phyloP scores from a whole-genome alignment of 2,113 vertebrate genomes.

The Sapajus apella region DNA sequence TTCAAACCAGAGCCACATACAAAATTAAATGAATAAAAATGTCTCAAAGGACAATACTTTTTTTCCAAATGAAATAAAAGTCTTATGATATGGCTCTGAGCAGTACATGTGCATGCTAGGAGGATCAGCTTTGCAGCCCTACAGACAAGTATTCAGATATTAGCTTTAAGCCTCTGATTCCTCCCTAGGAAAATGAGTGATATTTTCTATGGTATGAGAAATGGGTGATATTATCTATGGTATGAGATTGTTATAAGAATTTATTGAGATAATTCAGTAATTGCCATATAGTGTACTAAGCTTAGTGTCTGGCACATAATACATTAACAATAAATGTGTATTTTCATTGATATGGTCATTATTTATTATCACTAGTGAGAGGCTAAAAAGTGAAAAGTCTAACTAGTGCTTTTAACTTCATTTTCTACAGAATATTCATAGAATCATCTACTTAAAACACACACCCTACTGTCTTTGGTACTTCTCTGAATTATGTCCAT shows the following conservation, averaged over 20 bases:
- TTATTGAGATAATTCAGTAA: not conserved
- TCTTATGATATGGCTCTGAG: not conserved
- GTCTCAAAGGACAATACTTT: not conserved
- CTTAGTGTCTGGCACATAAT: not conserved
- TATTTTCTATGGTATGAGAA: not conserved
- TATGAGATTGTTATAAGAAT: not conserved
- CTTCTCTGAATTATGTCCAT: not conserved
- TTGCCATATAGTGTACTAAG: not conserved
- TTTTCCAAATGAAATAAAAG: not conserved
- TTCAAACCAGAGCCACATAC: not conserved
- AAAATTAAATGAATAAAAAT: not conserved
- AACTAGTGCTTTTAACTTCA: not conserved
- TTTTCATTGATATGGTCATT: not conserved
- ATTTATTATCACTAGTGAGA: not conserved
- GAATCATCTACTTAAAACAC: not conserved
- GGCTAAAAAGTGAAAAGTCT: not conserved
- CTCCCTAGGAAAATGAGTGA: not conserved
- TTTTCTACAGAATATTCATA: slow-evolving; percentile 28
- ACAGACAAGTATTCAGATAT: not conserved
- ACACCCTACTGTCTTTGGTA: not conserved
- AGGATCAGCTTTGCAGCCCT: not conserved
- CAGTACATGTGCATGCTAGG: not conserved
- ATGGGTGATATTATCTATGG: not conserved
- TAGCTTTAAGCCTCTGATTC: not conserved
- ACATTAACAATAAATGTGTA: not conserved